Evolutionary conservation across 2,797 vertebrate genomes (phyloP).

Genomic region (Fratercula arctica): DNA sequence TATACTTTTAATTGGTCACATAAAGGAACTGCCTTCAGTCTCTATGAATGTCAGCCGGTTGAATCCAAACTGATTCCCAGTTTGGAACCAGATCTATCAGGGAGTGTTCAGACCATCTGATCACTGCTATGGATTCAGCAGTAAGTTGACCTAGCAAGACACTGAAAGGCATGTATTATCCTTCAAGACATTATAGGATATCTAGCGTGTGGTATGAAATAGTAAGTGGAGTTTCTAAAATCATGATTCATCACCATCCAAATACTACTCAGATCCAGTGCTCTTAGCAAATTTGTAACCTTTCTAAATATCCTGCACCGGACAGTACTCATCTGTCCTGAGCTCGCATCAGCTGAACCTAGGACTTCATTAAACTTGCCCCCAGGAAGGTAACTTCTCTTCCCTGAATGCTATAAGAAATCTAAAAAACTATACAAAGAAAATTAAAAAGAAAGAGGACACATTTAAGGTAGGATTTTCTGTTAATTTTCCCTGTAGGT

Average conservation of each 20-base stretch:
- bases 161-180: background rate
- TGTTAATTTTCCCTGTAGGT: background rate
- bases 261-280: background rate
- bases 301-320: background rate
- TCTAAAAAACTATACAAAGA: background rate
- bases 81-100: background rate
- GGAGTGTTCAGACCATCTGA: background rate
- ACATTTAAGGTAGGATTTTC: background rate
- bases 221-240: background rate
- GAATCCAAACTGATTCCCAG: background rate
- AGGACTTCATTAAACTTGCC: background rate
- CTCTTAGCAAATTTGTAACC: background rate
- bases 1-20: background rate
- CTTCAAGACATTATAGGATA: background rate
- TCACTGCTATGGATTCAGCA: background rate
- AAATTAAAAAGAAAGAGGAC: background rate
- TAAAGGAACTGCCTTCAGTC: background rate
- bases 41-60: background rate
- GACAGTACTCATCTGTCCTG: background rate
- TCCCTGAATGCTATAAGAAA: background rate
- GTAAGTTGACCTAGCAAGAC: background rate
- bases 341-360: background rate
- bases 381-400: background rate
- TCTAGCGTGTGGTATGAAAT: background rate
- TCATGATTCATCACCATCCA: background rate